Evolutionary conservation across 2,888 invertebrate species (phyloP), one percentile per base, ranked within the genome.

Genomic region (Auanema freiburgensis): DNA sequence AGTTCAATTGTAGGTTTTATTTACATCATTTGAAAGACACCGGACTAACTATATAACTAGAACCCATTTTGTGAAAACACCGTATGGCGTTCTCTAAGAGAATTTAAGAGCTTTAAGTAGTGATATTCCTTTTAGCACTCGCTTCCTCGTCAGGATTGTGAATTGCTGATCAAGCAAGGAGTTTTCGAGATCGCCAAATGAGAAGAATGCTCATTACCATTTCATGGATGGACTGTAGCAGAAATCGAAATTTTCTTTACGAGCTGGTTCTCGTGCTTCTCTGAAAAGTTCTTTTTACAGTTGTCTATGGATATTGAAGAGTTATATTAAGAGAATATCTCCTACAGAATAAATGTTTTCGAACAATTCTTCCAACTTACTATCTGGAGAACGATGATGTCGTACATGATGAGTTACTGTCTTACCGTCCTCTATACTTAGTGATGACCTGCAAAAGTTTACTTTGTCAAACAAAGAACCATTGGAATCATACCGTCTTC

Each of bases 1-100:
- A 91, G 94, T 83, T 92, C 92, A 71, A 90, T 92, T 82, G 87
- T 87, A 70, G 63, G 66, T 57, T 21, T 40, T 53, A 56, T 23
- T 44, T 33, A 25, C 51, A 40, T 43, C 24, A 52, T 41, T 4
- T 4, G 56, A 21, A 14, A 16, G 14, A 33, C 33, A 25, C n/a
- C 18, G n/a, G n/a, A 55, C 33, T 25, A 18, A 16, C n/a, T 18
- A 18, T 1, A 2, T 41, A 8, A 23, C 16, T 16, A 16, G 16
- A 33, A 25, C 53, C 11, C 16, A 46, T 46, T 18, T 46, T 18
- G 16, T 46, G 16, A 16, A 18, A 16, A 46, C 46, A 46, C 16
- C 46, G 10, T 18, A 18, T 21, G 46, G 46, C 16, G 46, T 16
- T 55, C 41, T 10, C 41, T n/a, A n/a, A 55, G 40, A 16, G 16